These are phyloP conservation scores for Aphyosemion australe DNA, from an alignment of 2,113 vertebrate species.

Conservation along the genomic window DNA sequence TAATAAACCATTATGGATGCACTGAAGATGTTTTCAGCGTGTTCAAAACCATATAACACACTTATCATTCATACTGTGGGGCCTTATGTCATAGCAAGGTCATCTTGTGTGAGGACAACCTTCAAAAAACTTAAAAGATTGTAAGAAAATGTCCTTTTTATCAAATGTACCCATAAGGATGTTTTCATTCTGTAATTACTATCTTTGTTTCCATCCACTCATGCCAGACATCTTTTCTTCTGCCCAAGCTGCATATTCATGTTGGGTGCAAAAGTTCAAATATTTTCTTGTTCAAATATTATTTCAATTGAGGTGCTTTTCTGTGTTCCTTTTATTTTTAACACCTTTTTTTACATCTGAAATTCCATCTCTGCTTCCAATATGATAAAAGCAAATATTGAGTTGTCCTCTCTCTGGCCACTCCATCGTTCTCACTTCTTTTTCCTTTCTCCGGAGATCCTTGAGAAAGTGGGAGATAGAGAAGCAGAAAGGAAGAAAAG, in stretches of 20 bases:
- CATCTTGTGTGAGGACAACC: too few species aligned
- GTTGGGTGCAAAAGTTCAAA: slow-evolving; percentile 39
- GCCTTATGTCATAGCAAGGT: too few species aligned
- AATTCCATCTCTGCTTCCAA: slow-evolving; percentile 50
- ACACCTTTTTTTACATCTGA: slow-evolving; percentile 35
- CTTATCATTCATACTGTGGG: too few species aligned
- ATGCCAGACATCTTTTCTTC: slow-evolving; percentile 26
- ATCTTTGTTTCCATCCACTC: slow-evolving; percentile 11
- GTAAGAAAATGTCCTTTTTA: too few species aligned
- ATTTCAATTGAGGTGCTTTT: slow-evolving; percentile 40
- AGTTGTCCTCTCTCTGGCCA: slow-evolving; percentile 59
- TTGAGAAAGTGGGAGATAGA: slow-evolving; percentile 49
- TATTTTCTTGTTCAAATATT: slow-evolving; percentile 52
- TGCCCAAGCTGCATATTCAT: slow-evolving; percentile 56
- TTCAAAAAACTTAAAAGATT: too few species aligned
- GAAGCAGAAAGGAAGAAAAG: slow-evolving; percentile 33
- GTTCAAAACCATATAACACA: too few species aligned
- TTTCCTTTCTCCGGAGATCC: slow-evolving; percentile 64
- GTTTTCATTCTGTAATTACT: neutral
- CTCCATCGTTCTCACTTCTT: slow-evolving; percentile 61
- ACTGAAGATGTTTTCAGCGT: too few species aligned
- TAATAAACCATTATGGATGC: too few species aligned
- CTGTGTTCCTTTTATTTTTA: slow-evolving; percentile 32
- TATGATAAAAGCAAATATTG: slow-evolving; percentile 67
- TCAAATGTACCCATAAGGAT: too few species aligned